Conservation (phyloP, 2,113 vertebrate genomes). For the Todiramphus saurophagus region DNA sequence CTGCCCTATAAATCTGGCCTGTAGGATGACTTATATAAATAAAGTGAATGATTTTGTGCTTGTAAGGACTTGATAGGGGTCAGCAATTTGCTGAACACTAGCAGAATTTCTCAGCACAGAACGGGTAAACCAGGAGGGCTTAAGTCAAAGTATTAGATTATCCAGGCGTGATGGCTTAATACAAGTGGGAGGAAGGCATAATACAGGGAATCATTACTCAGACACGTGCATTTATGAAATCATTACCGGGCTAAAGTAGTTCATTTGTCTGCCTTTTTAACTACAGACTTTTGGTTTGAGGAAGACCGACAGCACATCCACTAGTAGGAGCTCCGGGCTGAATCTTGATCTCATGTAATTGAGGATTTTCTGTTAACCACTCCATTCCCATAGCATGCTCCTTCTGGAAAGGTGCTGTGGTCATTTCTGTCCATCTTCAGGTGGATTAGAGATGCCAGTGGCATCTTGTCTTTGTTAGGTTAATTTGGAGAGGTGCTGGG, state of each 20-base stretch:
- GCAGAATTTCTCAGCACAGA: constrained; percentile 5
- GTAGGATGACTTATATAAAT: constrained; percentile 28
- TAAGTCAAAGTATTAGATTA: constrained; percentile 41
- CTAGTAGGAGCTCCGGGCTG: constrained; percentile 3
- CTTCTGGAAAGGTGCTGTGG: background rate
- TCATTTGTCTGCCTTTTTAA: constrained; percentile 46
- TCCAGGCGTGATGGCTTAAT: constrained; percentile 38
- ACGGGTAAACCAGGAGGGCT: background rate
- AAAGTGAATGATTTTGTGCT: background rate
- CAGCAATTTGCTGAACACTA: background rate
- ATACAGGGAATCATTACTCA: constrained; percentile 26
- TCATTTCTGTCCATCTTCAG: background rate
- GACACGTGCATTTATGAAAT: constrained; percentile 51
- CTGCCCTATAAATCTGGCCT: constrained; percentile 9
- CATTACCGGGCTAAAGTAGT: constrained; percentile 24
- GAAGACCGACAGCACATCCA: background rate
- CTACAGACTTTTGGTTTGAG: background rate
- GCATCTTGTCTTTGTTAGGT: background rate
- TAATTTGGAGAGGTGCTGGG: background rate
- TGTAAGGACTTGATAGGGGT: constrained; percentile 23
- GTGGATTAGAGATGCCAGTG: background rate
- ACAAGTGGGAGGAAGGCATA: constrained; percentile 20
- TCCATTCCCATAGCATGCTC: background rate
- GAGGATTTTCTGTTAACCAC: background rate
- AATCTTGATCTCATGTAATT: background rate